Evolutionary conservation across 2,113 vertebrate genomes (phyloP).

Genomic region (Podarcis cretensis): DNA sequence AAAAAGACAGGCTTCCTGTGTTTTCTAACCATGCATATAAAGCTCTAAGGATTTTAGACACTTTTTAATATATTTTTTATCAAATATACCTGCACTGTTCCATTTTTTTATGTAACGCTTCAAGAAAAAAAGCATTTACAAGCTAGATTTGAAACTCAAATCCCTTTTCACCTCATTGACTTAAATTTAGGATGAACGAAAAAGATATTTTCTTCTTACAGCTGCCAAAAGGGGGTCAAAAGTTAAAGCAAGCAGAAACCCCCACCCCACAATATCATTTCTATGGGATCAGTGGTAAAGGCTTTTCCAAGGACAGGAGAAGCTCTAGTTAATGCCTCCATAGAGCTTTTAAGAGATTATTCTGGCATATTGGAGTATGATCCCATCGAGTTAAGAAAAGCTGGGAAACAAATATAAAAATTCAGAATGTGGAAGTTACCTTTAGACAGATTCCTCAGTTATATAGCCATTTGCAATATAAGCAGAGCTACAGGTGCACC

Average conservation of each 20-base stretch:
- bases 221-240: background rate
- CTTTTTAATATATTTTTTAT: background rate
- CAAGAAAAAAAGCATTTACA: background rate
- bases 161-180: background rate
- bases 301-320: background rate
- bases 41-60: background rate
- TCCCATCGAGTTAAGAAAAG: background rate
- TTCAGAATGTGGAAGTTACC: background rate
- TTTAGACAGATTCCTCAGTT: background rate
- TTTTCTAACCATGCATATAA: background rate
- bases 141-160: background rate
- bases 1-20: background rate
- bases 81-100: slow-evolving; percentile 3
- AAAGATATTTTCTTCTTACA: background rate
- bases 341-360: background rate
- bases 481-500: background rate
- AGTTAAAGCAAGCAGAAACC: background rate
- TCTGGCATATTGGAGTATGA: background rate
- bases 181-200: slow-evolving; percentile 34
- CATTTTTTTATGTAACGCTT: background rate
- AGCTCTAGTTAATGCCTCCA: background rate
- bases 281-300: background rate
- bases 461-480: background rate
- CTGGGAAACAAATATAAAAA: background rate
- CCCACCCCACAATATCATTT: background rate